Evolutionary conservation across 2,113 vertebrate genomes (phyloP).

Genomic region (Catagonus wagneri): DNA sequence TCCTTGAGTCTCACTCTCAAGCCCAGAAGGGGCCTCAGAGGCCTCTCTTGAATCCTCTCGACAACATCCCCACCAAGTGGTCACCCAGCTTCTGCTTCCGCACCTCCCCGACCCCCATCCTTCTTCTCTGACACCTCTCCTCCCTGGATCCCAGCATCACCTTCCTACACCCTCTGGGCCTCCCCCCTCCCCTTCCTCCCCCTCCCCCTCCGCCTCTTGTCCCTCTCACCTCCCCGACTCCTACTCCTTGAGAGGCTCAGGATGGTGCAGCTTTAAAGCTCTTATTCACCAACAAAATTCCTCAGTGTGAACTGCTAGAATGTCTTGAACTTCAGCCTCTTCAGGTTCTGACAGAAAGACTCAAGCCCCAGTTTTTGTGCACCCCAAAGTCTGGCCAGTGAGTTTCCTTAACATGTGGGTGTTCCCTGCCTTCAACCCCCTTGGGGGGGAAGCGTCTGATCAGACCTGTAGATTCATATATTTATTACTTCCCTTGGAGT

Average conservation of each 20-base stretch:
- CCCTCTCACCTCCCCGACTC: neutral
- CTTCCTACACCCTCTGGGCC: neutral
- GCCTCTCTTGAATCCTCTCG: neutral
- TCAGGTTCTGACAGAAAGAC: neutral
- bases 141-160: neutral
- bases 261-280: neutral
- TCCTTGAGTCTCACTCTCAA: neutral
- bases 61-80: neutral
- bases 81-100: neutral
- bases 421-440: neutral
- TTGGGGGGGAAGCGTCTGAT: neutral
- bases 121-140: neutral
- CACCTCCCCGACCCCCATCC: neutral
- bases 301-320: neutral
- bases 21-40: neutral
- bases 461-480: neutral
- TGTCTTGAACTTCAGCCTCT: accelerated
- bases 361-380: neutral
- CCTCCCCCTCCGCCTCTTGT: neutral
- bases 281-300: neutral
- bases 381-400: neutral
- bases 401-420: neutral
- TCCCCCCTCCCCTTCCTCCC: neutral
- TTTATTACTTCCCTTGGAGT: neutral
- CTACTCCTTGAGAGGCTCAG: neutral